Base-by-base conservation (phyloP, 2,797 vertebrate genomes). In the Apodemus agrarius region DNA sequence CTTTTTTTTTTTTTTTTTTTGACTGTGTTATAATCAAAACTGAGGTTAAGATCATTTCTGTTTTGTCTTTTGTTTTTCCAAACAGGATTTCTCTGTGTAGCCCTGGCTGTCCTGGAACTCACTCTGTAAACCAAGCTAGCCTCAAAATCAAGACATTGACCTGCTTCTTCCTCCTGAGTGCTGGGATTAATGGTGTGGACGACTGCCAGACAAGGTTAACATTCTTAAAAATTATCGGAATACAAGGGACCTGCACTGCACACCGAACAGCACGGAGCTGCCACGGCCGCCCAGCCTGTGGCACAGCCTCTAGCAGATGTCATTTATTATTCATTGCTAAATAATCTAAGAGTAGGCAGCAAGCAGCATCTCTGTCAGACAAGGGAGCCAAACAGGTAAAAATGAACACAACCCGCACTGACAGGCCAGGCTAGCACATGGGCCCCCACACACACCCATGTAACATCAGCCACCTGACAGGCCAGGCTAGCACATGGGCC, bases 341-440 rank as follows among this genome's bases (percentile, higher is more conserved):
- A 80, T 17, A 85, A 21, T 69, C 40, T 10, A n/a, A 19, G 46
- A 72, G n/a, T 26, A 40, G 61, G 61, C 57, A 63, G 5, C n/a
- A 93, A 90, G 29, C 43, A 84, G 4, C 24, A 67, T 92, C 46
- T 54, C 74, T 69, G 80, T 46, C 75, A 79, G 63, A 83, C 16
- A 75, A 34, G 12, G 69, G 85, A 91, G 34, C 85, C 69, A 82
- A 87, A 92, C n/a, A 79, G 69, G 82, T 84, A 65, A 67, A 80
- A 43, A 69, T 3, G 37, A 78, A 12, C 6, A 75, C 2, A 31
- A 31, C 3, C 49, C 29, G 72, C 37, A 31, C 0, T 75, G 59
- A 87, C 74, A 88, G 74, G 26, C 2, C n/a, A 37, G 14, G n/a
- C 46, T 26, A 63, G 46, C 37, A 14, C 43, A 43, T 43, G 43